Evolutionary conservation across 2,113 vertebrate genomes (phyloP), one percentile per base, ranked within the genome.

Genomic region (Pluvianellus socialis): DNA sequence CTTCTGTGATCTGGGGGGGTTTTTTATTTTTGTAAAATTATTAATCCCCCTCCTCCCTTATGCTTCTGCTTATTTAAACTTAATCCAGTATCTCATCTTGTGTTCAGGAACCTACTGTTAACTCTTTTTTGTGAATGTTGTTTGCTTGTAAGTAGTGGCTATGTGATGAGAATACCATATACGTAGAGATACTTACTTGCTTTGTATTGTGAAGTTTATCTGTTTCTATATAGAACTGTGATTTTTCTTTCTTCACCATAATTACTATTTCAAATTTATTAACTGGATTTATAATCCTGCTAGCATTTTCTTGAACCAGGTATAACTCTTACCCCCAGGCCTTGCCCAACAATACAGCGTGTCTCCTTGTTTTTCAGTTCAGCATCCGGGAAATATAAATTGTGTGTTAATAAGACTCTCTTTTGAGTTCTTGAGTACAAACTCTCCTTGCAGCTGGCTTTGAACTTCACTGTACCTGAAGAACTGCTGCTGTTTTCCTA

Each of bases 381-480:
- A 75, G 24, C 44, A 65, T 23, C 9, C 55, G 62, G 62, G 32
- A 88, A 53, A 42, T 38, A 81, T 0, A 56, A 28, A 26, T 42
- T 22, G 0, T 65, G 6, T 1, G 0, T 53, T 75, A 67, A 1
- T 62, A 71, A 61, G 24, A 47, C 14, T 63, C 21, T 1, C 16
- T 79, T 91, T 75, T 47, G n/a, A 42, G 24, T 42, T 86, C 32
- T 67, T 67, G 33, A 79, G 8, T 68, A 27, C 23, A 70, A 74
- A 47, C 35, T 20, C 2, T 21, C 38, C 42, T 73, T 85, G 33
- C 45, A 77, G 20, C 33, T 77, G 28, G 15, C 42, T 67, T 79
- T 0, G 0, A 38, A 42, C 22, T 62, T 94, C 18, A 14, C 9
- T 79, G 6, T 40, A 50, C 9, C 7, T 73, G 16, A 61, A 73